Evolutionary conservation across 2,113 vertebrate genomes (phyloP).

Genomic region (Phyllostomus discolor): DNA sequence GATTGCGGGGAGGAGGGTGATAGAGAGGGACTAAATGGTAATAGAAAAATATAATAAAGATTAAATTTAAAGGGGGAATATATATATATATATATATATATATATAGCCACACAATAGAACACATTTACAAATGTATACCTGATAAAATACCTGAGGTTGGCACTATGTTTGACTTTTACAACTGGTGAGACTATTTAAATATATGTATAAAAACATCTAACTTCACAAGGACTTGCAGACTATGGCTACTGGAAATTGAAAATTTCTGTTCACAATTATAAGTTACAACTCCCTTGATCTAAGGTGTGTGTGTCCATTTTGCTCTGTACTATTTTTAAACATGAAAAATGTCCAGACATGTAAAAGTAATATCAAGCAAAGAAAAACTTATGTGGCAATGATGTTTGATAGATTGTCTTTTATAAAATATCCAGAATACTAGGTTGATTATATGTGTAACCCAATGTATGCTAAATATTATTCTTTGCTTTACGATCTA

Average conservation of each 20-base stretch:
- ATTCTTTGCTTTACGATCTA: background rate
- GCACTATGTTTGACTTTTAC: background rate
- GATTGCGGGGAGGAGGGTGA: too few relatives aligned
- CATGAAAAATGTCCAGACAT: background rate
- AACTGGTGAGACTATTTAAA: background rate
- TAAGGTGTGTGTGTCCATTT: background rate
- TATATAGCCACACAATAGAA: background rate
- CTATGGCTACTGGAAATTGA: background rate
- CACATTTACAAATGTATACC: background rate
- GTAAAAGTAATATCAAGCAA: background rate
- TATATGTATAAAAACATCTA: background rate
- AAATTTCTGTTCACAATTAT: background rate
- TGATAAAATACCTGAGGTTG: background rate
- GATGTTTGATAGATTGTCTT: background rate
- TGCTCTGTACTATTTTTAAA: background rate
- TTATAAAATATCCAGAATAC: background rate
- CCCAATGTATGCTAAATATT: background rate
- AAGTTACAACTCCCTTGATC: background rate
- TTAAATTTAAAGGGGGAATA: too few relatives aligned
- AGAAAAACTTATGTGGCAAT: background rate
- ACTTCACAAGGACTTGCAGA: background rate
- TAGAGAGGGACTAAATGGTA: too few relatives aligned
- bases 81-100: too few relatives aligned
- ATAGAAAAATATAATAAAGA: too few relatives aligned
- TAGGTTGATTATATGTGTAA: background rate